A percentile compares a stretch with the other conserved stretches of the same genome.
These are phyloP conservation scores for Furnarius figulus DNA, from an alignment of 2,113 vertebrate species.

Conservation along the genomic window DNA sequence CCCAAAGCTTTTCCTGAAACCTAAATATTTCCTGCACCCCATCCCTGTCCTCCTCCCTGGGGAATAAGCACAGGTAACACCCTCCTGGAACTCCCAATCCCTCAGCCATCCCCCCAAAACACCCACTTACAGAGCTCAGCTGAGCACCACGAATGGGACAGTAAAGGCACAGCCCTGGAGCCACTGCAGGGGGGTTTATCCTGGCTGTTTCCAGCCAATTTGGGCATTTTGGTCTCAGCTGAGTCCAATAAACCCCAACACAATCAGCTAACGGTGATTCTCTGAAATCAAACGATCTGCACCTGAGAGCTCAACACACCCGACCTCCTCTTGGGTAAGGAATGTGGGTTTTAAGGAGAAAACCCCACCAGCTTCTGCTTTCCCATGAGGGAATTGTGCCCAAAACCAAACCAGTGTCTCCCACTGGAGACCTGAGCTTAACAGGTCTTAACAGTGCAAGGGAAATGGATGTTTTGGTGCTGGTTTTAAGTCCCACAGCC, in stretches of 20 bases:
- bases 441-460: rapidly evolving
- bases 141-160: rapidly evolving
- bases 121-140: not conserved
- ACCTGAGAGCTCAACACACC: not conserved
- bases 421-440: not conserved
- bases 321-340: not conserved
- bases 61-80: rapidly evolving
- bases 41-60: rapidly evolving
- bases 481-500: not conserved
- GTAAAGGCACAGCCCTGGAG: too few species aligned
- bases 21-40: rapidly evolving
- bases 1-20: not conserved
- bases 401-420: too few species aligned
- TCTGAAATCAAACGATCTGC: not conserved
- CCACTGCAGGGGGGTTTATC: not conserved
- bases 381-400: rapidly evolving
- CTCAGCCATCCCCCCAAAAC: not conserved
- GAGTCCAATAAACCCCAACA: not conserved
- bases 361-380: not conserved
- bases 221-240: not conserved
- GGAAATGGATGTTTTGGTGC: not conserved
- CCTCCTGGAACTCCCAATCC: not conserved
- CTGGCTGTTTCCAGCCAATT: not conserved
- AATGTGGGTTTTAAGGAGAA: not conserved
- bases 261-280: not conserved